phyloP scores from a whole-genome alignment of 2,797 vertebrate species.

The Lagodon rhomboides region DNA sequence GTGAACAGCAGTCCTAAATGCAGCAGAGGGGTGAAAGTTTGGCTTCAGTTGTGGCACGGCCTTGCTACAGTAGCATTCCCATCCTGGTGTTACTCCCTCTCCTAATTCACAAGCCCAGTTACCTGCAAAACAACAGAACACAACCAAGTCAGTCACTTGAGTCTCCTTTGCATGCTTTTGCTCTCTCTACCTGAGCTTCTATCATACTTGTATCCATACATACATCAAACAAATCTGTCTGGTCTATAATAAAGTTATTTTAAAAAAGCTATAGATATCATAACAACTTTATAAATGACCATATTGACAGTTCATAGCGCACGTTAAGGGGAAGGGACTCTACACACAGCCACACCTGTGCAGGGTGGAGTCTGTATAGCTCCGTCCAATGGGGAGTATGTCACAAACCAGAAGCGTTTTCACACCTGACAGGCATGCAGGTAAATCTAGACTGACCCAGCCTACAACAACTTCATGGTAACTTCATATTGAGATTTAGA shows the following conservation, averaged over 20 bases:
- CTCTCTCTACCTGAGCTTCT: background rate
- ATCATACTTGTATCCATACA: background rate
- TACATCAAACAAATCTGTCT: background rate
- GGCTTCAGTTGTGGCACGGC: conserved; percentile 59
- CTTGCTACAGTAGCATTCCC: conserved; percentile 52
- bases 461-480: background rate
- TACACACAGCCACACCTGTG: conserved; percentile 46
- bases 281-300: background rate
- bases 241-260: no score
- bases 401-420: conserved; percentile 12
- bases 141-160: conserved; percentile 10
- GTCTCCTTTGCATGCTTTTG: background rate
- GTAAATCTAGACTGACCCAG: conserved; percentile 9
- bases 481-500: background rate
- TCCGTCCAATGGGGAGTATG: conserved; percentile 44
- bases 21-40: conserved; percentile 75
- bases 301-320: background rate
- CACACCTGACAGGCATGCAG: conserved; percentile 55
- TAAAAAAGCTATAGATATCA: no score
- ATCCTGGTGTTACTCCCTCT: conserved; percentile 67
- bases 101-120: conserved; percentile 39
- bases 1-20: conserved; percentile 68
- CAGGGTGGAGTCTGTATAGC: conserved; percentile 36
- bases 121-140: conserved; percentile 69
- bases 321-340: background rate